These are phyloP conservation scores for Cynopterus sphinx DNA, from an alignment of 2,797 vertebrate genomes.

Conservation along the genomic window DNA sequence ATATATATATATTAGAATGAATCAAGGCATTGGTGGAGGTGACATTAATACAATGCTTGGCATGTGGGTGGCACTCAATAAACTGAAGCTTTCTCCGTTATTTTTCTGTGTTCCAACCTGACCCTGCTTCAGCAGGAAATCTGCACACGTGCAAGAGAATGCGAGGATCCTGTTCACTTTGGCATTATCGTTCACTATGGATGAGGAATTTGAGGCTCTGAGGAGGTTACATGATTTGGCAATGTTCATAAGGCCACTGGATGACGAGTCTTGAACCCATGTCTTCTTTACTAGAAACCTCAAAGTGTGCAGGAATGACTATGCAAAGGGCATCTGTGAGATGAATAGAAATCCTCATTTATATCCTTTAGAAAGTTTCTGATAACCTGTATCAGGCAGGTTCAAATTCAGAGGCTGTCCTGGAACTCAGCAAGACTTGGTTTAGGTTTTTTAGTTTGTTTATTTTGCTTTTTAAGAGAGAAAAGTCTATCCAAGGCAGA, in stretches of 20 bases:
- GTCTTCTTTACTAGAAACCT: neutral
- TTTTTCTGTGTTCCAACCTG: neutral
- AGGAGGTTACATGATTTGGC: neutral
- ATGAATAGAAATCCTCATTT: neutral
- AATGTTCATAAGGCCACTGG: neutral
- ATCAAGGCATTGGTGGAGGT: neutral
- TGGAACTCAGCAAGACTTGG: neutral
- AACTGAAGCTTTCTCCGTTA: neutral
- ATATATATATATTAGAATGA: neutral
- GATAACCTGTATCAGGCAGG: neutral
- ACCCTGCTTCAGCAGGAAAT: neutral
- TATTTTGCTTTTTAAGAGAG: constrained; percentile 9
- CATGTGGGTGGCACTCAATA: neutral
- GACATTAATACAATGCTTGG: neutral
- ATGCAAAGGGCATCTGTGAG: neutral
- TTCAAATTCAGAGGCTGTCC: neutral
- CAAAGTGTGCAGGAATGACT: neutral
- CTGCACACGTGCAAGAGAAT: neutral
- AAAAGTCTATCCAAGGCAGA: neutral
- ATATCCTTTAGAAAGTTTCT: neutral
- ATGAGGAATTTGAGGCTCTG: neutral
- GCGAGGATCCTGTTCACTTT: neutral
- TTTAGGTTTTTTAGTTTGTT: neutral
- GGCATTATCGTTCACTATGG: neutral
- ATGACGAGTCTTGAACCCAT: neutral